Conservation (phyloP, 2,888 invertebrate genomes). For the Dryomyza anilis region DNA sequence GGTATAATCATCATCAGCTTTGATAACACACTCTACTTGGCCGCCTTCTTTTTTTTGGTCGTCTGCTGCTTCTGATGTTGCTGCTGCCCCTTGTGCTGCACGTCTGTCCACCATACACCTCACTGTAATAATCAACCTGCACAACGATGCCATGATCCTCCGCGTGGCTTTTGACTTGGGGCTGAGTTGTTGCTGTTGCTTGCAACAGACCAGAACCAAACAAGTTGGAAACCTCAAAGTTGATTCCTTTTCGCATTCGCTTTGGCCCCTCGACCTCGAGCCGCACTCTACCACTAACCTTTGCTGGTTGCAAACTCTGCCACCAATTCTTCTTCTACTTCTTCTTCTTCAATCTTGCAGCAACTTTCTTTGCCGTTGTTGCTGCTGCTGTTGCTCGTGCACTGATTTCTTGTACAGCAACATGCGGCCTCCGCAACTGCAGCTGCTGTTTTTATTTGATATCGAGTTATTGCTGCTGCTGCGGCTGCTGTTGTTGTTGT, state of each 20-base stretch:
- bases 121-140: conserved; percentile 14
- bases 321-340: conserved; percentile 19
- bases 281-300: conserved; percentile 21
- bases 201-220: conserved; percentile 21
- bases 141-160: conserved; percentile 19
- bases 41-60: conserved; percentile 25
- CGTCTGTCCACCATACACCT: no score
- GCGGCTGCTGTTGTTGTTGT: background rate
- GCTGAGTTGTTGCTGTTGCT: conserved; percentile 18
- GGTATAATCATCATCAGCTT: conserved; percentile 56
- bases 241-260: conserved; percentile 16
- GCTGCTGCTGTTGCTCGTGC: conserved; percentile 22
- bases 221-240: conserved; percentile 21
- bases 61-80: no score
- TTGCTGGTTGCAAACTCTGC: background rate
- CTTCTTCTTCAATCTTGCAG: conserved; percentile 7
- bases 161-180: conserved; percentile 36
- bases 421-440: background rate
- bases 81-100: no score
- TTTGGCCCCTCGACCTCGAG: background rate
- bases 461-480: background rate
- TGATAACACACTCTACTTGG: conserved; percentile 49
- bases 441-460: background rate
- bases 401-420: background rate
- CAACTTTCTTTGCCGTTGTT: conserved; percentile 21